Evolutionary conservation across 2,888 invertebrate species (phyloP), one percentile per base, ranked within the genome.

Genomic region (Lithophane ornitopus): DNA sequence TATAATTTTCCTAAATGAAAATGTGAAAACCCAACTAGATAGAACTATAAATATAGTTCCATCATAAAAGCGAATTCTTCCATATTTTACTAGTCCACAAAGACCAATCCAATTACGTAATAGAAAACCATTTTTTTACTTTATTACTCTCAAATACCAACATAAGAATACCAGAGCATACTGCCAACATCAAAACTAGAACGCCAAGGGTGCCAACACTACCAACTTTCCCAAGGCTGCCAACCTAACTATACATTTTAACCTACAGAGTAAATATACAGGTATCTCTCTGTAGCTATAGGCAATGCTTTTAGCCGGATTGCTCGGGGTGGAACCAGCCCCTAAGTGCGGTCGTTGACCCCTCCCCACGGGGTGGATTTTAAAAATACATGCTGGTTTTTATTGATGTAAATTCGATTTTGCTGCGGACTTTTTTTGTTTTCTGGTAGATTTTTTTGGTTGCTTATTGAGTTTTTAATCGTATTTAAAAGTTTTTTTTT

Each of bases 261-360:
- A 63, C 72, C 76, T 74, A 80, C 75, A 74, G 66, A 69, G 58
- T 78, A 80, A 81, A 86, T 69, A 83, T 76, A 59, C 72, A 85
- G 66, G 70, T 79, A 79, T 39, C 80, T 39, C 80, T 89, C 69
- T 75, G 68, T 87, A 75, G 41, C 56, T 81, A 91, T 90, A 92
- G 89, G 89, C 88, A 80, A 94, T 90, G 94, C 94, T 94, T 94
- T 94, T 94, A 94, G 93, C 90, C 85, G 90, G 90, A 94, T 94
- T 93, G 92, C 89, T 70, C 76, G 91, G 90, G 88, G 87, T 82
- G 82, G 82, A 66, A 68, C 63, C 79, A 71, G 26, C 81, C 82
- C 82, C 81, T 78, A 72, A 82, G 80, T 79, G 83, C 67, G 87
- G 87, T 85, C 88, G 79, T 75, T 79, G 88, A 87, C 81, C 87